Conservation (phyloP, 2,113 vertebrate genomes). For the Spheniscus mendiculus region DNA sequence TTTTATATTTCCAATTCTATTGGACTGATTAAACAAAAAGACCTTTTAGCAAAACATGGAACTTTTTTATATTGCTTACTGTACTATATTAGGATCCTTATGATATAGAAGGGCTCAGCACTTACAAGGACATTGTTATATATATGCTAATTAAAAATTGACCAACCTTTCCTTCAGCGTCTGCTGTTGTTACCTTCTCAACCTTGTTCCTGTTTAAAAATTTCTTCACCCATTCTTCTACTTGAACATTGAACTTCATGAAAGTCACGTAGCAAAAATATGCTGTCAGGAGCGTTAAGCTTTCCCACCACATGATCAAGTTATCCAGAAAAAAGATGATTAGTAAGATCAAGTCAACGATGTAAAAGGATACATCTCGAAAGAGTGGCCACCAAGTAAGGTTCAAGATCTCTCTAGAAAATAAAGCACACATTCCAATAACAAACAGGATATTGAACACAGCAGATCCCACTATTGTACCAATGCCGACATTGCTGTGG, state of each 20-base stretch:
- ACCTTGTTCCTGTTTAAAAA: constrained; percentile 91
- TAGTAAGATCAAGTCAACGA: constrained; percentile 93
- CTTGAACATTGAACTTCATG: constrained; percentile 94
- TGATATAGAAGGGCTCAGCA: not conserved
- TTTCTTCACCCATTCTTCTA: constrained; percentile 88
- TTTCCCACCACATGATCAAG: constrained; percentile 92
- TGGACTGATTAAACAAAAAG: not conserved
- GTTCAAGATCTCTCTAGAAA: constrained; percentile 96
- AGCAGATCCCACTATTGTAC: constrained; percentile 95
- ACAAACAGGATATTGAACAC: constrained; percentile 99
- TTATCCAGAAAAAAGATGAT: constrained; percentile 99
- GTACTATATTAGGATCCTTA: not conserved
- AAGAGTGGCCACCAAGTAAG: constrained; percentile 99
- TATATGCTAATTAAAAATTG: constrained; percentile 18
- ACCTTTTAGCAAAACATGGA: not conserved
- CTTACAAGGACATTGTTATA: not conserved
- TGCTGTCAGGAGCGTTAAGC: constrained; percentile 82
- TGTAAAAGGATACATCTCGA: constrained; percentile 97
- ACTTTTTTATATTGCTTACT: not conserved
- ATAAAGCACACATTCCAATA: constrained; percentile 98
- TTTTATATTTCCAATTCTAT: not conserved
- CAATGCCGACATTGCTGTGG: constrained; percentile 97
- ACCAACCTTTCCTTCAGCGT: constrained; percentile 92
- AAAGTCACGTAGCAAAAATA: constrained; percentile 93
- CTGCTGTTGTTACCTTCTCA: constrained; percentile 86